A percentile compares a stretch with the other conserved stretches of the same genome.
phyloP scores from a whole-genome alignment of 2,888 invertebrate species.

The Ptilodon capucinus region DNA sequence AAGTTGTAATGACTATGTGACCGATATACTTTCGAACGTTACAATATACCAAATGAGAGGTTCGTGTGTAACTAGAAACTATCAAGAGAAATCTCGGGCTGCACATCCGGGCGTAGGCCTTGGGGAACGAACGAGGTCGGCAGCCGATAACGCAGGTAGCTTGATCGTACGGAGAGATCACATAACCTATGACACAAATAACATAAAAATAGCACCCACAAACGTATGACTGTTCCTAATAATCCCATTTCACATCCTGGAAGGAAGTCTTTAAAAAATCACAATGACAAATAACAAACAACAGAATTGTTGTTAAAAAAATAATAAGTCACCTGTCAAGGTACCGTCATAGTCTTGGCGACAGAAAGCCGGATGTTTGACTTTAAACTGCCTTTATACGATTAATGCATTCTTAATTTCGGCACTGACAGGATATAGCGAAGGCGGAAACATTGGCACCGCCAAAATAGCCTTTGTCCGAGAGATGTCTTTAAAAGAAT shows the following conservation, averaged over 20 bases:
- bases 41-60: slow-evolving; percentile 47
- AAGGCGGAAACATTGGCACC: slow-evolving; percentile 64
- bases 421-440: slow-evolving; percentile 55
- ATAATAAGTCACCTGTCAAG: slow-evolving; percentile 25
- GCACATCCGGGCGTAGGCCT: slow-evolving; percentile 65
- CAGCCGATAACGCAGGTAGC: slow-evolving; percentile 55
- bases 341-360: slow-evolving; percentile 42
- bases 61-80: slow-evolving; percentile 62
- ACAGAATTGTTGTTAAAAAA: slow-evolving; percentile 20
- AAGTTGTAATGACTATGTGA: too few species aligned
- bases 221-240: slow-evolving; percentile 2
- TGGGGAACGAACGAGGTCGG: slow-evolving; percentile 61
- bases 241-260: slow-evolving; percentile 16
- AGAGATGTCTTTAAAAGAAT: slow-evolving; percentile 39
- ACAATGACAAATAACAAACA: slow-evolving; percentile 21
- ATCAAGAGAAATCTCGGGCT: slow-evolving; percentile 67
- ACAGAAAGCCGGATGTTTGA: slow-evolving; percentile 75
- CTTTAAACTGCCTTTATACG: slow-evolving; percentile 66
- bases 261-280: slow-evolving; percentile 15
- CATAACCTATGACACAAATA: slow-evolving; percentile 7
- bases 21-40: slow-evolving; percentile 40
- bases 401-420: slow-evolving; percentile 61
- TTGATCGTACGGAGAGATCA: slow-evolving; percentile 10
- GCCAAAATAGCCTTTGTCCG: slow-evolving; percentile 55
- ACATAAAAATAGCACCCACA: slow-evolving; percentile 3